A percentile compares a stretch with the other conserved stretches of the same genome.
Evolutionary conservation across 2,888 invertebrate species (phyloP).

Genomic region (Mythimna ferrago): DNA sequence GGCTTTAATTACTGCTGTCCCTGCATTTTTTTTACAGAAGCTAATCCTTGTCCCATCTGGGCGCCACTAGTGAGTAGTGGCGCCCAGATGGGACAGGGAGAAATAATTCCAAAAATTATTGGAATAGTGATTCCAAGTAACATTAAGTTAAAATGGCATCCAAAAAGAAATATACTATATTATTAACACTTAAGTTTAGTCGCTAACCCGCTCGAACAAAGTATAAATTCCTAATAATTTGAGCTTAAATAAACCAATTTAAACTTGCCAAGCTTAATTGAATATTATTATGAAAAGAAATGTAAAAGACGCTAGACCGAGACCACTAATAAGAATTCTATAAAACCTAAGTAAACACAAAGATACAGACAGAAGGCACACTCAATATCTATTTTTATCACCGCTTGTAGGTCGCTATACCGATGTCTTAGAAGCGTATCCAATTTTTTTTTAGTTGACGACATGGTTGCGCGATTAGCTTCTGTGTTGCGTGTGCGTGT

Average conservation of each 20-base stretch:
- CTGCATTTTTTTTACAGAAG: not conserved
- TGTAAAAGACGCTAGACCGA: constrained; percentile 10
- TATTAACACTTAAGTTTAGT: no score
- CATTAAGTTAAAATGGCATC: not conserved
- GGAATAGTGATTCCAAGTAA: not conserved
- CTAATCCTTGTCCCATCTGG: not conserved
- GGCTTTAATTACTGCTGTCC: constrained; percentile 37
- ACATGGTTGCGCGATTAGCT: no score
- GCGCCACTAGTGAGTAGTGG: not conserved
- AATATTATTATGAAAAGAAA: constrained; percentile 33
- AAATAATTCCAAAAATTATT: no score
- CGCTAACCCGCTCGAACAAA: not conserved
- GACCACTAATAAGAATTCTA: constrained; percentile 39
- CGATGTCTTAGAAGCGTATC: no score
- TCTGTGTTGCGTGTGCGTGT: no score
- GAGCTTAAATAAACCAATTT: not conserved
- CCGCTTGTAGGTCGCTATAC: no score
- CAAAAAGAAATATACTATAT: not conserved
- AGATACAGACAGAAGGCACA: constrained; percentile 27
- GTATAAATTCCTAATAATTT: not conserved
- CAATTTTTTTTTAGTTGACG: no score
- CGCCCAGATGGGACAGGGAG: no score
- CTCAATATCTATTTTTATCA: not conserved
- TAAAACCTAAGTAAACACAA: constrained; percentile 12
- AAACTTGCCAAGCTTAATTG: constrained; percentile 18